phyloP scores from a whole-genome alignment of 2,797 vertebrate genomes.

The Erethizon dorsatum region DNA sequence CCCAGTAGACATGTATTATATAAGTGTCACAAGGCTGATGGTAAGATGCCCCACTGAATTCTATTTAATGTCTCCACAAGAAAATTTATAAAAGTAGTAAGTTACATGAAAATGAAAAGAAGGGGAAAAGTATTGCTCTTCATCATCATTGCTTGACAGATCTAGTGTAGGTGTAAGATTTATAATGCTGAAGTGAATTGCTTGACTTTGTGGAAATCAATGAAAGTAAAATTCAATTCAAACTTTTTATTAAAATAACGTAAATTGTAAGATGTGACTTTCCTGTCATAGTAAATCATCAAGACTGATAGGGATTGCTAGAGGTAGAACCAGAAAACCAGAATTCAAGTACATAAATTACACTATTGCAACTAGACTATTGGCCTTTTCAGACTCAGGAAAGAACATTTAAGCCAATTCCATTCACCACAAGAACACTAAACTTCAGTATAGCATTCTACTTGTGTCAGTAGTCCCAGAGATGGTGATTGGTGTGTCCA shows the following conservation, averaged over 20 bases:
- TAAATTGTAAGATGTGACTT: conserved; percentile 74
- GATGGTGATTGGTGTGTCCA: neutral
- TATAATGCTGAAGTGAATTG: conserved; percentile 64
- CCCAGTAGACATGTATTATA: neutral
- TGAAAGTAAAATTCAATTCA: conserved; percentile 84
- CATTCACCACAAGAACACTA: neutral
- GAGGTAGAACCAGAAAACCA: conserved; percentile 14
- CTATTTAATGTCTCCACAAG: neutral
- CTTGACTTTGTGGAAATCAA: conserved; percentile 78
- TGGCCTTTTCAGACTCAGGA: neutral
- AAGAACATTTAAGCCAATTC: conserved; percentile 12
- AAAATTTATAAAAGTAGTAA: neutral
- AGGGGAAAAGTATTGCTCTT: neutral
- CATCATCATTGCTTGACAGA: conserved; percentile 4
- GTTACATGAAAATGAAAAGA: conserved; percentile 35
- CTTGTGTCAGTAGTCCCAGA: neutral
- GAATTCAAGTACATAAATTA: conserved; percentile 64
- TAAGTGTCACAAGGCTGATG: neutral
- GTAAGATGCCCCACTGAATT: neutral
- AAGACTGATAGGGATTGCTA: conserved; percentile 38
- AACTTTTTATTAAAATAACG: conserved; percentile 83
- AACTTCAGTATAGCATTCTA: neutral
- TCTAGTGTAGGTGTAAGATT: conserved; percentile 34
- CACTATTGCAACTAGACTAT: neutral
- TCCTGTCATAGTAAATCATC: conserved; percentile 70